These are phyloP conservation scores for Noturus placidus DNA, from an alignment of 2,113 vertebrate species.

Conservation along the genomic window DNA sequence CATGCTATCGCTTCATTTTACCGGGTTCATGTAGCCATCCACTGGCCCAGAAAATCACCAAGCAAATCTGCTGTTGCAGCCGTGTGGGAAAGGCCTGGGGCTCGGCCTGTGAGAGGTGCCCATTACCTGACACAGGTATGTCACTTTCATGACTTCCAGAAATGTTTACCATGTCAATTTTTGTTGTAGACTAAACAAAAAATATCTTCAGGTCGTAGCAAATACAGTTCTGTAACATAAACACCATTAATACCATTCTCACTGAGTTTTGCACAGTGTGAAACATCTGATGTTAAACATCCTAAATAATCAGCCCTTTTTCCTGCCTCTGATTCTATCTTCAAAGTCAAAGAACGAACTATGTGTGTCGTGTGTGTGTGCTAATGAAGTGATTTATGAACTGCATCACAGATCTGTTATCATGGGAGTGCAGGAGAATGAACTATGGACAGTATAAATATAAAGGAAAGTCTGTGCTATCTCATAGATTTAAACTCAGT, in stretches of 20 bases:
- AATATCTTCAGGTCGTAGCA: not conserved
- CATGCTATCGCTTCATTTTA: constrained; percentile 72
- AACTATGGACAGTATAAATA: not conserved
- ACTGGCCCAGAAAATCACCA: constrained; percentile 71
- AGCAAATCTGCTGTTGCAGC: constrained; percentile 81
- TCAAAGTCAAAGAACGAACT: constrained; percentile 62
- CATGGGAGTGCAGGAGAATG: constrained; percentile 23
- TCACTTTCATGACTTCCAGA: not conserved
- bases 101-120: constrained; percentile 69
- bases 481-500: not conserved
- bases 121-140: constrained; percentile 72
- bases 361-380: constrained; percentile 61
- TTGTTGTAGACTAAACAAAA: constrained; percentile 51
- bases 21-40: constrained; percentile 63
- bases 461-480: not conserved
- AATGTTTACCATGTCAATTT: not conserved
- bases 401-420: constrained; percentile 65
- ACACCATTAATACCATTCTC: not conserved
- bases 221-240: not conserved
- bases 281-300: not conserved
- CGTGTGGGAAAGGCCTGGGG: constrained; percentile 78
- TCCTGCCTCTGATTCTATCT: constrained; percentile 64
- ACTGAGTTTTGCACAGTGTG: not conserved
- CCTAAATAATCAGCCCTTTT: constrained; percentile 38
- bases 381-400: constrained; percentile 59